Evolutionary conservation across 1,140 invertebrate species (phyloP), one percentile per base, ranked within the genome.

Genomic region (Diprion similis): DNA sequence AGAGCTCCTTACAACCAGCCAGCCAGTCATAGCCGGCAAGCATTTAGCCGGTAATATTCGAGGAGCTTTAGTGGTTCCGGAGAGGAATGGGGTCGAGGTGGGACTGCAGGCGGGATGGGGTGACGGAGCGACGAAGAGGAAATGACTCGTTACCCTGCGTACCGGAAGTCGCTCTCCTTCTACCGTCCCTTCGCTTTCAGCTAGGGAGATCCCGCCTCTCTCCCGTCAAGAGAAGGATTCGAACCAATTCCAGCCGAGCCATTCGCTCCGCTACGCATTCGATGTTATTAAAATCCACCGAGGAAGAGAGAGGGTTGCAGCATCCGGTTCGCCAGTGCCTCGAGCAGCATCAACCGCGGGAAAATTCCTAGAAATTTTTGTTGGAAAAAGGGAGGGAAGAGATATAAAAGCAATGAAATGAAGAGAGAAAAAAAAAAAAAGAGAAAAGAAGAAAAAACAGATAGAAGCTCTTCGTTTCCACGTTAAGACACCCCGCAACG

Each of bases 91-190:
- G 68, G 18, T 65, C 65, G 71, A 71, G 71, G 46, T 70, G 47
- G 51, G 68, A 47, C 19, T 65, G 51, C 68, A 37, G 0, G 8
- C 15, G 68, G 71, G 15, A 15, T 10, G 68, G 71, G 71, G 17
- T 46, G 51, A 66, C 64, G 64, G 47, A 78, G 79, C 37, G 77
- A 74, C 75, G 78, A 74, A 76, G 78, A 78, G 84, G 84, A 85
- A 85, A 85, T 86, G 82, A 86, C 81, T 85, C 84, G 83, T 85
- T 86, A 85, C 77, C 76, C 74, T 76, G 75, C 77, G 80, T 76
- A 80, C 83, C 83, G 83, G 83, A 85, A 85, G 83, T 83, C 80
- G 79, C 79, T 81, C 80, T 80, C 79, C 81, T 80, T 81, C 78
- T 81, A 73, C 71, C 67, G 67, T 68, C 67, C 18, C 45, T 68